phyloP scores from a whole-genome alignment of 1,140 invertebrate genomes.

The Drosophila miranda region DNA sequence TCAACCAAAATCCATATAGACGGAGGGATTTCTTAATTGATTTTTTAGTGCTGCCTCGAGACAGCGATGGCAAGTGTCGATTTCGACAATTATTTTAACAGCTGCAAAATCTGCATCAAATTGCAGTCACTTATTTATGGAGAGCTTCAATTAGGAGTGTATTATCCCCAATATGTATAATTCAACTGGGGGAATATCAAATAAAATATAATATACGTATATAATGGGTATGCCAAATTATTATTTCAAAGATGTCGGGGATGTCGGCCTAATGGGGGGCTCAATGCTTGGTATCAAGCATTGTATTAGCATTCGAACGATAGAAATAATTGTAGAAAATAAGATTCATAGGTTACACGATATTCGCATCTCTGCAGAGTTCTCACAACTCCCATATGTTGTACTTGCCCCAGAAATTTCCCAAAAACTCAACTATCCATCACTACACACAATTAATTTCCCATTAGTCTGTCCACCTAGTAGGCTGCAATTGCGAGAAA shows the following conservation, averaged over 20 bases:
- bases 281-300: too few species aligned
- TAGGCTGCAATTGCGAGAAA: neutral
- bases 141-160: slow-evolving; percentile 10
- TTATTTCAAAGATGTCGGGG: neutral
- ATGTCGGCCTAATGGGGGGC: too few species aligned
- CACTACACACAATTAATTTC: slow-evolving; percentile 12
- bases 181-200: slow-evolving; percentile 1
- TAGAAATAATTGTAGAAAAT: too few species aligned
- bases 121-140: slow-evolving; percentile 18
- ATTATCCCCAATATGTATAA: slow-evolving; percentile 9
- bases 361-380: too few species aligned
- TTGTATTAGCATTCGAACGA: too few species aligned
- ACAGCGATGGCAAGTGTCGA: slow-evolving; percentile 23
- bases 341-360: too few species aligned
- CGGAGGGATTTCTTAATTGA: slow-evolving; percentile 50
- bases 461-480: slow-evolving; percentile 6
- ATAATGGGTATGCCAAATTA: slow-evolving; percentile 2
- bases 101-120: slow-evolving; percentile 42
- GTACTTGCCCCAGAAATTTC: too few species aligned
- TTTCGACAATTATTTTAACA: slow-evolving; percentile 46
- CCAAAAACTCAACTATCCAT: neutral
- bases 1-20: slow-evolving; percentile 8
- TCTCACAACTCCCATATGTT: too few species aligned
- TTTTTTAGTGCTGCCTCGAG: slow-evolving; percentile 31
- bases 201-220: neutral